phyloP scores from a whole-genome alignment of 2,888 invertebrate species.

The Ectemnius cavifrons region DNA sequence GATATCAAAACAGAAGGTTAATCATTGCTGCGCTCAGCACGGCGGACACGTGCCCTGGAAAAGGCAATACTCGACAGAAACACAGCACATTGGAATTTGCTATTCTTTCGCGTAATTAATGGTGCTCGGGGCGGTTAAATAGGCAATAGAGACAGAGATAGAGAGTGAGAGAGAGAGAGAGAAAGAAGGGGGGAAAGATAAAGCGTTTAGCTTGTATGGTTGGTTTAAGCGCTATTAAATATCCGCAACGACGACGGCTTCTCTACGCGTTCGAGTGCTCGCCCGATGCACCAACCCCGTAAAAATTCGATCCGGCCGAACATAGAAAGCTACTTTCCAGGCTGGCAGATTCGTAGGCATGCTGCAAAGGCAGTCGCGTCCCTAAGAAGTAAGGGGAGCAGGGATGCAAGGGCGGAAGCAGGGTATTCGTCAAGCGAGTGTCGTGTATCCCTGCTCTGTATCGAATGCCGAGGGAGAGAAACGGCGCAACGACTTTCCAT shows the following conservation, averaged over 20 bases:
- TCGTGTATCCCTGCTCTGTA: neutral
- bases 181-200: neutral
- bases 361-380: too few species aligned
- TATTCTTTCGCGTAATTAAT: neutral
- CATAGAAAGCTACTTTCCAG: neutral
- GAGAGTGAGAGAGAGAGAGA: too few species aligned
- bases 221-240: neutral
- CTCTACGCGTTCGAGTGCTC: neutral
- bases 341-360: neutral
- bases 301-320: neutral
- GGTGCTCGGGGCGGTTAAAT: neutral
- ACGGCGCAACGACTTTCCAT: neutral
- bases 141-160: neutral
- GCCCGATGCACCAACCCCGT: neutral
- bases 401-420: neutral
- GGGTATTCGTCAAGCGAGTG: neutral
- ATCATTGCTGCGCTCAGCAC: neutral
- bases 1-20: neutral
- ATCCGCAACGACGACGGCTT: neutral
- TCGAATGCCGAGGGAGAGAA: neutral
- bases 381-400: too few species aligned
- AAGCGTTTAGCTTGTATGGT: neutral
- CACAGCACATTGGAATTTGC: neutral
- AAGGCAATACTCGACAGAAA: too few species aligned
- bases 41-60: neutral